A percentile compares a stretch with the other conserved stretches of the same genome.
Conservation (phyloP, 2,888 invertebrate genomes). For the Nineta flava region DNA sequence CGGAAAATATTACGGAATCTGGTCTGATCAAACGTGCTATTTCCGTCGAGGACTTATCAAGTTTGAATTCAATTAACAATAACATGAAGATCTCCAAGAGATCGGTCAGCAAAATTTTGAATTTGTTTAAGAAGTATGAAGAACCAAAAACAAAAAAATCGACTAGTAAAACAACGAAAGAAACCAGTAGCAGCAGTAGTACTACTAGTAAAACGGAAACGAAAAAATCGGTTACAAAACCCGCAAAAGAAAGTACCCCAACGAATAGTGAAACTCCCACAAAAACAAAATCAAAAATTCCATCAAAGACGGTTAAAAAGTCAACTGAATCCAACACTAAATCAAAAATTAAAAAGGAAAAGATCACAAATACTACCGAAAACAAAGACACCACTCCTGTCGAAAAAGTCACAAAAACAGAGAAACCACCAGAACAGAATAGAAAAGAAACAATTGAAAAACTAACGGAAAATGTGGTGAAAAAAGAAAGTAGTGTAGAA, state of each 20-base stretch:
- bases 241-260: conserved; percentile 19
- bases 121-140: conserved; percentile 59
- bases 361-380: conserved; percentile 5
- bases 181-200: neutral
- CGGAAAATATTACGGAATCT: conserved; percentile 39
- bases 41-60: conserved; percentile 50
- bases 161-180: conserved; percentile 13
- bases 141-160: conserved; percentile 27
- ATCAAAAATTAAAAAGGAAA: conserved; percentile 8
- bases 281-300: conserved; percentile 12
- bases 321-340: conserved; percentile 14
- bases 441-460: conserved; percentile 14
- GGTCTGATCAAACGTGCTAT: conserved; percentile 54
- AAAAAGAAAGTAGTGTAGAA: too few species aligned
- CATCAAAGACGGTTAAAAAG: conserved; percentile 15
- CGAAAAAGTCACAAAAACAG: conserved; percentile 13
- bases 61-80: conserved; percentile 23
- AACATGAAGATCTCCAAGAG: conserved; percentile 34
- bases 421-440: conserved; percentile 16
- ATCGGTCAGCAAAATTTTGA: conserved; percentile 58
- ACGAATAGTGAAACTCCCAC: conserved; percentile 13
- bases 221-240: conserved; percentile 18
- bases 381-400: conserved; percentile 14
- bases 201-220: neutral
- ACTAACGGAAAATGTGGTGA: conserved; percentile 9